phyloP scores from a whole-genome alignment of 2,888 invertebrate species.

The Ormyrus pomaceus region DNA sequence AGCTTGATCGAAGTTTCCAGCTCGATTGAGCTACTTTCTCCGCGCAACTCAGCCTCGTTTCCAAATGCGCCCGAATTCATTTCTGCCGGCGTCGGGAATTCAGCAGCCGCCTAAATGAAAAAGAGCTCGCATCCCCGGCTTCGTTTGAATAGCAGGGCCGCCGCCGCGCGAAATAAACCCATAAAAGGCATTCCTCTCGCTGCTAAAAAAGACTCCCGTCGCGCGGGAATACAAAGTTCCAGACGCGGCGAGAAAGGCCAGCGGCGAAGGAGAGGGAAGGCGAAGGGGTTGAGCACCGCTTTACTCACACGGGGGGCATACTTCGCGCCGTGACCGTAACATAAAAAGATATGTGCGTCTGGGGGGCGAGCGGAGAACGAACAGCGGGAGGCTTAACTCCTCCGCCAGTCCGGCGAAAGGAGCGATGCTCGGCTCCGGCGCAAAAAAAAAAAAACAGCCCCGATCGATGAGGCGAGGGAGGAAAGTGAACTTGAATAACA shows the following conservation, averaged over 20 bases:
- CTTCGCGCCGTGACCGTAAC: conserved; percentile 27
- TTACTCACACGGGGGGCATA: background rate
- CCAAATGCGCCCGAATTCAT: conserved; percentile 30
- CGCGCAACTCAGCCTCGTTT: conserved; percentile 29
- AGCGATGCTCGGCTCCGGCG: background rate
- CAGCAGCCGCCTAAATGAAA: conserved; percentile 41
- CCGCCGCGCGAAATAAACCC: background rate
- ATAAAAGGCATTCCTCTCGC: conserved; percentile 10
- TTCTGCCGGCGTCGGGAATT: conserved; percentile 17
- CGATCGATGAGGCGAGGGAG: background rate
- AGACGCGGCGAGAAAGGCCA: background rate
- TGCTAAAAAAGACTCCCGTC: conserved; percentile 6
- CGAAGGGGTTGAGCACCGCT: conserved; percentile 23
- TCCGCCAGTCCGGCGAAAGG: background rate
- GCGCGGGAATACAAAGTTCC: background rate
- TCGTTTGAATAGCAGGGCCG: background rate
- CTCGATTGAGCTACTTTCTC: conserved; percentile 39
- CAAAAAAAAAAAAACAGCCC: background rate
- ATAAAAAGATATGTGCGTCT: conserved; percentile 58
- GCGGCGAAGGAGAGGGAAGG: background rate
- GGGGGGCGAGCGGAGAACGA: conserved; percentile 34
- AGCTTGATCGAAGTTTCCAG: conserved; percentile 47
- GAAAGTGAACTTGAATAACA: conserved; percentile 10
- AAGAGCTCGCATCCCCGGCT: conserved; percentile 7
- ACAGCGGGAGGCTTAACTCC: conserved; percentile 4